Evolutionary conservation across 2,113 vertebrate genomes (phyloP).

Genomic region (Dromiciops gliroides): DNA sequence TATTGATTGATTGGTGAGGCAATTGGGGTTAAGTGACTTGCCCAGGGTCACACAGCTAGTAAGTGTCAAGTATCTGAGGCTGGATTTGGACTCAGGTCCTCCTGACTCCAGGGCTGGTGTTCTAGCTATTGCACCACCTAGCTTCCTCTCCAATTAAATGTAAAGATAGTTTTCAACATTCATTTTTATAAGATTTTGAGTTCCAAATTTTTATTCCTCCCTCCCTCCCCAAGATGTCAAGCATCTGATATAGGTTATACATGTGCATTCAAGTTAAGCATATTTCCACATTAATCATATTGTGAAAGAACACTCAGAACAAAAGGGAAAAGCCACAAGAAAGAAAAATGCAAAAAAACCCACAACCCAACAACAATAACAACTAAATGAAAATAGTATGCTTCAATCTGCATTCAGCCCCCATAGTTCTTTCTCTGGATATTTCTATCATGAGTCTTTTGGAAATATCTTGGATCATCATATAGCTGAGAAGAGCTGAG

Average conservation of each 20-base stretch:
- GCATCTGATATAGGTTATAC: too few relatives aligned
- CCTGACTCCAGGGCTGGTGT: too few relatives aligned
- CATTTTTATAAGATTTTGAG: background rate
- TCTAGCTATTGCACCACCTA: too few relatives aligned
- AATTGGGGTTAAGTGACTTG: too few relatives aligned
- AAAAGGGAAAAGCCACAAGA: background rate
- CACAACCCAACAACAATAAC: too few relatives aligned
- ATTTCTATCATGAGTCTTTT: too few relatives aligned
- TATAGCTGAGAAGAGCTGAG: background rate
- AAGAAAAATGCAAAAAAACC: background rate
- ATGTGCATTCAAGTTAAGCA: too few relatives aligned
- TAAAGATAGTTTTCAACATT: background rate
- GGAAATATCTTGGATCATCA: background rate
- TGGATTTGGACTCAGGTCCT: too few relatives aligned
- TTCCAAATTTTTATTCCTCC: background rate
- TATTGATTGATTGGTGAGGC: too few relatives aligned
- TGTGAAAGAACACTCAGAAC: background rate
- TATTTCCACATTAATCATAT: background rate
- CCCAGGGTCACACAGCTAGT: too few relatives aligned
- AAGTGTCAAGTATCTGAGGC: too few relatives aligned
- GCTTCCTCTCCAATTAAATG: background rate
- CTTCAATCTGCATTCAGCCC: background rate
- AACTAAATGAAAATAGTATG: background rate
- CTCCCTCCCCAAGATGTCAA: background rate
- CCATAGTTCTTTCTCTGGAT: background rate